Percentiles rank a stretch among this genome's conserved stretches.
phyloP scores from a whole-genome alignment of 1,140 invertebrate genomes.

The Coboldia fuscipes region DNA sequence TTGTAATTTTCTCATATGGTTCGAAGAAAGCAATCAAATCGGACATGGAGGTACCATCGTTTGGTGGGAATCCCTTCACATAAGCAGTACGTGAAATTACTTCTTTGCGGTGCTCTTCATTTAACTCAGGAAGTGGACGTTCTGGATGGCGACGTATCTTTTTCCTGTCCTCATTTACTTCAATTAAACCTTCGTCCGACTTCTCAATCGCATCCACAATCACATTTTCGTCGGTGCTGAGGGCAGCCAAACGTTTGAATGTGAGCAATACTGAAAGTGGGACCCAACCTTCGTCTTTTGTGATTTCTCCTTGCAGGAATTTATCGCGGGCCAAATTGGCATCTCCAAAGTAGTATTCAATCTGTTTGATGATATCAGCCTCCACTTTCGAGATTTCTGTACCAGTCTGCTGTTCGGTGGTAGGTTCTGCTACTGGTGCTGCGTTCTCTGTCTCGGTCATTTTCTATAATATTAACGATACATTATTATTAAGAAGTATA shows the following conservation, averaged over 20 bases:
- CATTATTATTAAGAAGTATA: no score
- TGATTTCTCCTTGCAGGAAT: constrained; percentile 63
- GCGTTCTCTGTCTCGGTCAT: no score
- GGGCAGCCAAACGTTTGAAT: constrained; percentile 64
- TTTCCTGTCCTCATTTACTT: constrained; percentile 56
- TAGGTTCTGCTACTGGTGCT: no score
- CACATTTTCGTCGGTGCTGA: constrained; percentile 42
- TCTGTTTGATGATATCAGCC: constrained; percentile 32
- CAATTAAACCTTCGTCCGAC: constrained; percentile 50
- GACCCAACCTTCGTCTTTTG: constrained; percentile 73
- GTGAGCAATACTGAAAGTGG: constrained; percentile 61
- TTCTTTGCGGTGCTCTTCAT: constrained; percentile 61
- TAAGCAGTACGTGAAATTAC: constrained; percentile 59
- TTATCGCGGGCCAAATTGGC: constrained; percentile 76
- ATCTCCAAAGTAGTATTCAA: constrained; percentile 56
- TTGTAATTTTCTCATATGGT: constrained; percentile 46
- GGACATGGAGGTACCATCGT: constrained; percentile 43
- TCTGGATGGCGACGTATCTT: constrained; percentile 62
- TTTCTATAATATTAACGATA: no score
- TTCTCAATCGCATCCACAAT: constrained; percentile 56
- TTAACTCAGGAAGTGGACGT: constrained; percentile 62
- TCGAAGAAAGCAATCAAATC: constrained; percentile 54
- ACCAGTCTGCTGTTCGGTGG: no score
- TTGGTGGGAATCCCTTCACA: constrained; percentile 69
- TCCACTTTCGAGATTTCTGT: no score